Conservation (phyloP, 2,888 invertebrate species). For the Apoderus coryli region DNA sequence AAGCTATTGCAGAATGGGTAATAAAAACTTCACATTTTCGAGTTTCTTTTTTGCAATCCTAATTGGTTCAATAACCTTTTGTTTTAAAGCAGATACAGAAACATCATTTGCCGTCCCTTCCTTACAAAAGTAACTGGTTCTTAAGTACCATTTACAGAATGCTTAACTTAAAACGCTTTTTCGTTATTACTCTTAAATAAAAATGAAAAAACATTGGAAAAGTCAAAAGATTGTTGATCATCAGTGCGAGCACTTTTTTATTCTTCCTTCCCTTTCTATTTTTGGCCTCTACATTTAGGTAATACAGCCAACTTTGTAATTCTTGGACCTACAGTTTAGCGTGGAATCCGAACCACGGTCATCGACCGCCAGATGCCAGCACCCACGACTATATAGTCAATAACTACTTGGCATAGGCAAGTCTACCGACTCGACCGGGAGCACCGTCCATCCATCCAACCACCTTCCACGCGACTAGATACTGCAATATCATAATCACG, state of each 20-base stretch:
- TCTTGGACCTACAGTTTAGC: too few species aligned
- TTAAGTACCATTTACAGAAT: conserved; percentile 6
- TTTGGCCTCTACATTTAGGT: too few species aligned
- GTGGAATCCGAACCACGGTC: too few species aligned
- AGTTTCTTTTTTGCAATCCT: conserved; percentile 8
- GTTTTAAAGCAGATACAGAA: conserved; percentile 7
- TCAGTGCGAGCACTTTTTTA: conserved; percentile 2
- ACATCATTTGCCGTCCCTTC: conserved; percentile 6
- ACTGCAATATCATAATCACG: too few species aligned
- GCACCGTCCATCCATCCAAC: too few species aligned
- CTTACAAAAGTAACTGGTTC: conserved; percentile 5
- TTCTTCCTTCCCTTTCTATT: too few species aligned
- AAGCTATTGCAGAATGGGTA: conserved; percentile 7
- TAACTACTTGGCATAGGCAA: too few species aligned
- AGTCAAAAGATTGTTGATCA: background rate
- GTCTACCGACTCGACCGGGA: too few species aligned
- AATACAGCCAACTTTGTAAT: too few species aligned
- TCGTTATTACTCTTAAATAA: conserved; percentile 4
- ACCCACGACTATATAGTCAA: too few species aligned
- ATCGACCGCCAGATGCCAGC: too few species aligned
- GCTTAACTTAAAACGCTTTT: conserved; percentile 6
- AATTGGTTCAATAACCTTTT: conserved; percentile 6
- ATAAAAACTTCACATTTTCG: conserved; percentile 8
- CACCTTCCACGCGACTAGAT: too few species aligned
- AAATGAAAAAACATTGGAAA: conserved; percentile 5